Evolutionary conservation across 2,888 invertebrate genomes (phyloP).

Genomic region (Chymomyza caudatula): DNA sequence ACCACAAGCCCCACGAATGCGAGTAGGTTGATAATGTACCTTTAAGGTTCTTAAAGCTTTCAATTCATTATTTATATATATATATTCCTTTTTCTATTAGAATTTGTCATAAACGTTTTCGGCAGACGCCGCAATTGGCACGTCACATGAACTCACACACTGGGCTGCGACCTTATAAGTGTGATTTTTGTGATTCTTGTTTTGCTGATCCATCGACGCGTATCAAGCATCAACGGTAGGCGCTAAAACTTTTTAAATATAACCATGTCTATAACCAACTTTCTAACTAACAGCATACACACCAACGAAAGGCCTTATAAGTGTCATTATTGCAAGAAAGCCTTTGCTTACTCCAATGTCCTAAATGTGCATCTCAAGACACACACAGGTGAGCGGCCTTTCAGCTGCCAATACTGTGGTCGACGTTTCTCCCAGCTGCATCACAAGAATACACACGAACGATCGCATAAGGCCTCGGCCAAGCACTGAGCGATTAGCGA

Average conservation of each 20-base stretch:
- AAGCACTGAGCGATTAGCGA: too few relatives aligned
- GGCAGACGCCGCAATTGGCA: conserved; percentile 72
- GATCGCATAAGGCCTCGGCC: conserved; percentile 29
- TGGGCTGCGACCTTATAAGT: conserved; percentile 74
- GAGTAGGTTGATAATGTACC: conserved; percentile 72
- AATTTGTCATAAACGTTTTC: conserved; percentile 74
- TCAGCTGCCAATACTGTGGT: conserved; percentile 65
- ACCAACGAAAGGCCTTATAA: conserved; percentile 74
- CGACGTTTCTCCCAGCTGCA: conserved; percentile 70
- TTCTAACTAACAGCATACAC: conserved; percentile 58
- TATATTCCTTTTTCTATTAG: conserved; percentile 49
- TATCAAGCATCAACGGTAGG: conserved; percentile 75
- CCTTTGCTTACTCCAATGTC: conserved; percentile 74
- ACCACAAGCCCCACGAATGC: conserved; percentile 74
- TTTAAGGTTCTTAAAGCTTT: too few relatives aligned
- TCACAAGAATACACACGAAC: conserved; percentile 73
- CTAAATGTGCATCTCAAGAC: conserved; percentile 71
- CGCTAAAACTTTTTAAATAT: too few relatives aligned
- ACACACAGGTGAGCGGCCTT: conserved; percentile 75
- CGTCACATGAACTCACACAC: conserved; percentile 74
- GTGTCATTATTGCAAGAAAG: conserved; percentile 67
- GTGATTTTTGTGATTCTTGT: conserved; percentile 71
- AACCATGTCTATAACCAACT: background rate
- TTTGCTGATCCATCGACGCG: conserved; percentile 77
- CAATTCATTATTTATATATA: too few relatives aligned